Evolutionary conservation across 2,888 invertebrate species (phyloP).

Genomic region (Oithona nana): DNA sequence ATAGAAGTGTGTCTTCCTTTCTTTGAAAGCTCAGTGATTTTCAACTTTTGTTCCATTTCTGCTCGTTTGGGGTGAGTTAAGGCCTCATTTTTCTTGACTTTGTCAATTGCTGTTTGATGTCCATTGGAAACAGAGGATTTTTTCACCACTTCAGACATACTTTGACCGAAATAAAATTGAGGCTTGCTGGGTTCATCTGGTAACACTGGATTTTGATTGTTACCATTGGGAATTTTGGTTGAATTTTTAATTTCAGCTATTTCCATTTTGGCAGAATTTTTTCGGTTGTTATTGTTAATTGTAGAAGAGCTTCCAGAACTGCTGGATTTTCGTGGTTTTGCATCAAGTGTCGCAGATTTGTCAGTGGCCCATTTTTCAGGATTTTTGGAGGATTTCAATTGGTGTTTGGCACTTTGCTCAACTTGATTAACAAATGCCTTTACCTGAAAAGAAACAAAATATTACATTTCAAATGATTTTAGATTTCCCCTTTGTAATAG

Average conservation of each 20-base stretch:
- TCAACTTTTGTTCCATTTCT: too few relatives aligned
- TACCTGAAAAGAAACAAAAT: too few relatives aligned
- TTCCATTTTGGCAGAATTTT: neutral
- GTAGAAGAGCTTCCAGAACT: neutral
- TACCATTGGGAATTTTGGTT: neutral
- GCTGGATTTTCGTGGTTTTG: neutral
- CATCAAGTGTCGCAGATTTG: neutral
- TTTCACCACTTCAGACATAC: neutral
- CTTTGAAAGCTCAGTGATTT: too few relatives aligned
- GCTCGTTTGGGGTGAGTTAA: neutral
- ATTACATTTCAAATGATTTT: too few relatives aligned
- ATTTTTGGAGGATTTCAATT: neutral
- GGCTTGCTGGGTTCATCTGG: neutral
- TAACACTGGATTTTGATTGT: too few relatives aligned
- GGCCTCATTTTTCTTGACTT: neutral
- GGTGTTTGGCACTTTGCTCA: too few relatives aligned
- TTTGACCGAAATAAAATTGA: neutral
- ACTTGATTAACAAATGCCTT: neutral
- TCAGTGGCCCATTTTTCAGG: neutral
- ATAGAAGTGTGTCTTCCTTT: too few relatives aligned
- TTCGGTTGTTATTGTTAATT: too few relatives aligned
- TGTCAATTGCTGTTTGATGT: neutral
- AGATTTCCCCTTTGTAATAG: too few relatives aligned
- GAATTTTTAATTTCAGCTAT: neutral
- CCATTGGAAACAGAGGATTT: neutral